Percentiles rank a stretch among this genome's conserved stretches.
Conservation (phyloP, 1,140 invertebrate genomes). For the Phymorhynchus buccinoides region DNA sequence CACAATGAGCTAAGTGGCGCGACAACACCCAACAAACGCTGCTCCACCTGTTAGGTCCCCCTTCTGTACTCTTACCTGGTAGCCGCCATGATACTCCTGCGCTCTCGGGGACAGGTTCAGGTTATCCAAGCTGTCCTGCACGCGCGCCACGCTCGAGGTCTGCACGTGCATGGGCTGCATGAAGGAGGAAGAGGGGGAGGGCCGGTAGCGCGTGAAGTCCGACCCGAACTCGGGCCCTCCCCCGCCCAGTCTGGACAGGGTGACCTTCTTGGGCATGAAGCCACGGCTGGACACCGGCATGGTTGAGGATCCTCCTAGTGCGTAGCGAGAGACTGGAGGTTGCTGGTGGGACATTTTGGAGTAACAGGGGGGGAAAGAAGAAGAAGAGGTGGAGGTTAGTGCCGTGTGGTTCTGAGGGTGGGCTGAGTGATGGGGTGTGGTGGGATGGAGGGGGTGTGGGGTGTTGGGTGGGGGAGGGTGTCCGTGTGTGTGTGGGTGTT, state of each 20-base stretch:
- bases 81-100: conserved; percentile 41
- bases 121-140: conserved; percentile 50
- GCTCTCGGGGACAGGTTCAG: conserved; percentile 47
- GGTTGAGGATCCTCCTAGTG: conserved; percentile 6
- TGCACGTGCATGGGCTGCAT: conserved; percentile 15
- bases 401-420: no score
- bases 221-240: conserved; percentile 60
- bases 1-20: no score
- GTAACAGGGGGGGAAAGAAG: neutral
- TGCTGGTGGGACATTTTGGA: conserved; percentile 37
- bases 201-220: conserved; percentile 37
- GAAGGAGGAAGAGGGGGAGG: neutral
- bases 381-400: neutral
- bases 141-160: conserved; percentile 28
- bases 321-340: conserved; percentile 32
- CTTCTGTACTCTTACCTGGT: conserved; percentile 23
- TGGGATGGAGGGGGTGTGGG: no score
- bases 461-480: no score
- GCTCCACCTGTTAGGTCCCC: no score
- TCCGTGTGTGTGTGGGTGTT: no score
- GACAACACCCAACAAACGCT: no score
- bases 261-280: conserved; percentile 60
- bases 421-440: no score
- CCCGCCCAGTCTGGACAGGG: conserved; percentile 59
- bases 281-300: conserved; percentile 54